These are phyloP conservation scores for Tetraodon nigroviridis DNA, from an alignment of 2,113 vertebrate genomes.

Conservation along the genomic window DNA sequence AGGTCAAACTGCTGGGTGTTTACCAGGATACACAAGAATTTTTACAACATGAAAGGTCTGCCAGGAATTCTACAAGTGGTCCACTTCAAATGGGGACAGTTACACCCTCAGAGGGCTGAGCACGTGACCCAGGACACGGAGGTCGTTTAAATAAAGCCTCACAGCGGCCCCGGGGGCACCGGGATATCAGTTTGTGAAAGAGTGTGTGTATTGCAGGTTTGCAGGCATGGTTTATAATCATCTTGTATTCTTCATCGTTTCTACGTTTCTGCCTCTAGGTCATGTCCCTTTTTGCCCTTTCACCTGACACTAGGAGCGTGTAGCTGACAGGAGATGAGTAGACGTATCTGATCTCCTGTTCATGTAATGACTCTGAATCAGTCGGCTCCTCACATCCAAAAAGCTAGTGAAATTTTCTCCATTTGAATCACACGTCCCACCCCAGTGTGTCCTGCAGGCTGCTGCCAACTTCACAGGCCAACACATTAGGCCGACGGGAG, in stretches of 20 bases:
- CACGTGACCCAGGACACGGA: conserved; percentile 37
- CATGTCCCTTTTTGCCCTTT: no score
- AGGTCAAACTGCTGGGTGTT: conserved; percentile 45
- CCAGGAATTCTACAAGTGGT: conserved; percentile 55
- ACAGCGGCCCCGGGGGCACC: conserved; percentile 15
- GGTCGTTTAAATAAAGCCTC: conserved; percentile 56
- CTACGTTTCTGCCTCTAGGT: no score
- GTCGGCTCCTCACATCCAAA: no score
- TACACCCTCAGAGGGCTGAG: conserved; percentile 26
- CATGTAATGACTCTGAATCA: no score
- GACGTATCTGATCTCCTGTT: no score
- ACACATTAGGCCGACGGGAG: no score
- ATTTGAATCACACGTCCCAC: no score
- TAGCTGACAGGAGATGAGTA: no score
- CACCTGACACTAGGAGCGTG: no score
- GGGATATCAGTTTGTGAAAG: conserved; percentile 26
- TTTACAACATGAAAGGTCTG: conserved; percentile 59
- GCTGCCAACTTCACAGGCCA: no score
- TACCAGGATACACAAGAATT: conserved; percentile 58
- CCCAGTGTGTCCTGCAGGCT: no score
- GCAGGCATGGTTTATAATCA: background rate
- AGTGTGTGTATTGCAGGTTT: background rate
- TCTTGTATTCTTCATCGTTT: conserved; percentile 7
- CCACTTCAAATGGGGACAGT: conserved; percentile 42
- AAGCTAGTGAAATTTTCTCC: no score